These are phyloP conservation scores for Alethe castanea DNA, from an alignment of 2,113 vertebrate genomes.

Conservation along the genomic window DNA sequence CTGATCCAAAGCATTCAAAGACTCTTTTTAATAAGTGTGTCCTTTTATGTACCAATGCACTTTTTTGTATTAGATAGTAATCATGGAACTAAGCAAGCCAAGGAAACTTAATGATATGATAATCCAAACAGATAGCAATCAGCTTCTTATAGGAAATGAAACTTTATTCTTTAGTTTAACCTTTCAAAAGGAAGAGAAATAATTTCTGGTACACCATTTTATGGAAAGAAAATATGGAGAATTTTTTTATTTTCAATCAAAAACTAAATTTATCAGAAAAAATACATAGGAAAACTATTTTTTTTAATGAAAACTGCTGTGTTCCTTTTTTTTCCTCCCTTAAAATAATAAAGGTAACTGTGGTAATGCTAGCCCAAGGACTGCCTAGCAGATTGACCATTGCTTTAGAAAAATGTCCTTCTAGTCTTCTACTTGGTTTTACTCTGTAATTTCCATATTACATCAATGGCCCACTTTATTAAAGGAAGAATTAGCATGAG, in stretches of 20 bases:
- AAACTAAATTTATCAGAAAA: not conserved
- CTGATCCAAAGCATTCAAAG: not conserved
- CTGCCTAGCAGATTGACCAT: not conserved
- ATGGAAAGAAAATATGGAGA: fast-evolving
- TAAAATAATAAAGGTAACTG: not conserved
- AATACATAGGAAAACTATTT: fast-evolving
- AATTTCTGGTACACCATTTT: not conserved
- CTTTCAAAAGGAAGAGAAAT: not conserved
- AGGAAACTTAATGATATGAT: not conserved
- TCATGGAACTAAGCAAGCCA: not conserved
- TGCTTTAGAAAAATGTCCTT: not conserved
- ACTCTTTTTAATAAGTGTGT: not conserved
- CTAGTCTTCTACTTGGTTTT: not conserved
- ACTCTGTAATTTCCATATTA: not conserved
- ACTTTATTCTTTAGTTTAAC: not conserved
- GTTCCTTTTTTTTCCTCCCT: not conserved
- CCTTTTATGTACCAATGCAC: not conserved
- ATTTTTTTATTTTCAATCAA: not conserved
- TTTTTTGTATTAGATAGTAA: not conserved
- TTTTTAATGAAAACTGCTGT: not conserved
- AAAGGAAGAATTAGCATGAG: not conserved
- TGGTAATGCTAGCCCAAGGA: not conserved
- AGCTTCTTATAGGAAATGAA: not conserved
- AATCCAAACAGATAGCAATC: not conserved
- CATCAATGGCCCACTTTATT: fast-evolving